Percentiles rank a stretch among this genome's conserved stretches.
Conservation (phyloP, 2,113 vertebrate species). For the Laterallus jamaicensis region DNA sequence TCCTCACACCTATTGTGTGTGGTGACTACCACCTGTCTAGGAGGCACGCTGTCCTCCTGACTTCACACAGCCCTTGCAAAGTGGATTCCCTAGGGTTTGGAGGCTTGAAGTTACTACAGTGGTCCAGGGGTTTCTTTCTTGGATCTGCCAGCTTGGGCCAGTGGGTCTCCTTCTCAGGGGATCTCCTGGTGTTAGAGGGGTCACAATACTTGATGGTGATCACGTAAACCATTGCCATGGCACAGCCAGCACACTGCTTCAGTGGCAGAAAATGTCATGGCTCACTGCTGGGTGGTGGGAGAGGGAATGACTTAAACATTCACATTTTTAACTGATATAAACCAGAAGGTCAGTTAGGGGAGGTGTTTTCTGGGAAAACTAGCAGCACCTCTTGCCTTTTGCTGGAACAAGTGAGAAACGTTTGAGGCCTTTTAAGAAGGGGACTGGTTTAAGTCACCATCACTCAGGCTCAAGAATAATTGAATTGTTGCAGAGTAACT, state of each 20-base stretch:
- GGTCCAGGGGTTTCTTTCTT: background rate
- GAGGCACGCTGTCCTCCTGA: accelerated
- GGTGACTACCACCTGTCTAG: background rate
- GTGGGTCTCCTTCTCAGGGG: background rate
- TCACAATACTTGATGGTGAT: background rate
- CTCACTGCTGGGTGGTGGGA: background rate
- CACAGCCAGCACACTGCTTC: background rate
- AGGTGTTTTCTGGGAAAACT: constrained; percentile 57
- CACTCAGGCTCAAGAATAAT: constrained; percentile 48
- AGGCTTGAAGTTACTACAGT: background rate
- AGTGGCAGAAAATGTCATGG: background rate
- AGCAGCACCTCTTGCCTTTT: constrained; percentile 38
- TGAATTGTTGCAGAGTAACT: constrained; percentile 22
- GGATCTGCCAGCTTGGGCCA: background rate
- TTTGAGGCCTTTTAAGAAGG: constrained; percentile 37
- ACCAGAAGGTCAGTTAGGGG: constrained; percentile 35
- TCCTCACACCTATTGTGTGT: accelerated
- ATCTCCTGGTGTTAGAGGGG: background rate
- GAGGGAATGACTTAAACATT: background rate
- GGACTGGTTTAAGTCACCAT: constrained; percentile 33
- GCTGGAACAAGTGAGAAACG: constrained; percentile 8
- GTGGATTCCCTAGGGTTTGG: background rate
- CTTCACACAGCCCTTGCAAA: background rate
- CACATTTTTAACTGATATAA: constrained; percentile 19
- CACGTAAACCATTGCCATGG: accelerated